phyloP scores from a whole-genome alignment of 2,797 vertebrate genomes.

The Epinephelus awoara region DNA sequence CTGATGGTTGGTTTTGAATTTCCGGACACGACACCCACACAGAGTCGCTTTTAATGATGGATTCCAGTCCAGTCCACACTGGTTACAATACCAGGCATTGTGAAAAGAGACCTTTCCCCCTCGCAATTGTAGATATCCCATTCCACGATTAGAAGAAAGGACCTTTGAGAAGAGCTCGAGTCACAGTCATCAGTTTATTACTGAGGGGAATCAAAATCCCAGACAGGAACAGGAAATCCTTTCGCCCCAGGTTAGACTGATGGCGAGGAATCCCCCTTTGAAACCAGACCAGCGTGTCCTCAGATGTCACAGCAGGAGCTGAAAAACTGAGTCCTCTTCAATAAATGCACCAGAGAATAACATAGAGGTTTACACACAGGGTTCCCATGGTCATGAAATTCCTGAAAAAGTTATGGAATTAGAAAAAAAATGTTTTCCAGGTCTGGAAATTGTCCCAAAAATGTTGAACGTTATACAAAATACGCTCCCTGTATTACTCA shows the following conservation, averaged over 20 bases:
- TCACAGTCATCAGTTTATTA: conserved; percentile 65
- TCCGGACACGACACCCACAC: conserved; percentile 75
- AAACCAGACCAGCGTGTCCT: conserved; percentile 31
- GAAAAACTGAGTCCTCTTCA: conserved; percentile 19
- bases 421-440: too few relatives aligned
- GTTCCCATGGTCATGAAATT: too few relatives aligned
- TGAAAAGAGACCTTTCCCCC: conserved; percentile 59
- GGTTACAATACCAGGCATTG: conserved; percentile 82
- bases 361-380: conserved; percentile 2
- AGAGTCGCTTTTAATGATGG: conserved; percentile 69
- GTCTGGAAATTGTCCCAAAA: too few relatives aligned
- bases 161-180: conserved; percentile 59
- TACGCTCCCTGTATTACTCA: too few relatives aligned
- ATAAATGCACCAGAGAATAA: conserved; percentile 12
- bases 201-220: conserved; percentile 66
- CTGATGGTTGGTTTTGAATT: conserved; percentile 80
- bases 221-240: conserved; percentile 70
- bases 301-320: conserved; percentile 39
- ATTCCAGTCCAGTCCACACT: conserved; percentile 56
- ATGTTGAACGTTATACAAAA: too few relatives aligned
- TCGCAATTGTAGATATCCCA: conserved; percentile 72
- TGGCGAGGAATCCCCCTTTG: conserved; percentile 54
- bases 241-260: conserved; percentile 45
- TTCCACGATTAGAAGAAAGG: conserved; percentile 69
- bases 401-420: too few relatives aligned